phyloP scores from a whole-genome alignment of 1,140 invertebrate species.

The Aplysia californica region DNA sequence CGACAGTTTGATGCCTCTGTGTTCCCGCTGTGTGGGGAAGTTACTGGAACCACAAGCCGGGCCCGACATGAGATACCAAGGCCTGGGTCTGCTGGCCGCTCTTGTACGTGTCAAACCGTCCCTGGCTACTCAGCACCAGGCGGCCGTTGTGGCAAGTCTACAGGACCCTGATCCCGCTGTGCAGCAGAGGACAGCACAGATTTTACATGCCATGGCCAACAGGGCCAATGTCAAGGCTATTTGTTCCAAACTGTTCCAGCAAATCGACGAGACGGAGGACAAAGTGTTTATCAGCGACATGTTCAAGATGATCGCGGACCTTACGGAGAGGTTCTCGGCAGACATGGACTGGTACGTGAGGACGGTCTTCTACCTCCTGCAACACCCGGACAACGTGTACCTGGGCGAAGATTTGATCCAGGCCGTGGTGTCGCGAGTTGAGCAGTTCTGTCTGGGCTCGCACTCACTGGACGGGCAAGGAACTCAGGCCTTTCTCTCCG shows the following conservation, averaged over 20 bases:
- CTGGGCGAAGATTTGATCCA: not conserved
- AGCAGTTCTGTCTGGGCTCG: not conserved
- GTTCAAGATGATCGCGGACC: conserved; percentile 15
- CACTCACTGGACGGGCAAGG: not conserved
- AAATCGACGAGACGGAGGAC: conserved; percentile 33
- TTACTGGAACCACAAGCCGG: conserved; percentile 7
- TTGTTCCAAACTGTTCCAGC: conserved; percentile 50
- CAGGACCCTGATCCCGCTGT: conserved; percentile 51
- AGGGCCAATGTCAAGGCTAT: conserved; percentile 52
- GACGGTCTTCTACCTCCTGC: not conserved
- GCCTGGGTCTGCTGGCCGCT: conserved; percentile 42
- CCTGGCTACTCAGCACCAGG: conserved; percentile 49
- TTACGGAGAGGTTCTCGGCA: conserved; percentile 9
- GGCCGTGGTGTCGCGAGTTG: not conserved
- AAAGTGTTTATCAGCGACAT: not conserved
- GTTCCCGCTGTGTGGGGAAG: conserved; percentile 21
- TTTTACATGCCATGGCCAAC: conserved; percentile 58
- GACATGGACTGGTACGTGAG: conserved; percentile 14
- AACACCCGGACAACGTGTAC: not conserved
- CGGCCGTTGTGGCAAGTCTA: conserved; percentile 53
- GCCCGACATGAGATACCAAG: conserved; percentile 31
- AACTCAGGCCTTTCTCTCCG: not conserved
- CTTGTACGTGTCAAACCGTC: conserved; percentile 39
- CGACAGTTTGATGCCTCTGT: conserved; percentile 3
- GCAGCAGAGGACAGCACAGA: conserved; percentile 46